phyloP scores from a whole-genome alignment of 1,140 invertebrate genomes.

The Heliconius himera region DNA sequence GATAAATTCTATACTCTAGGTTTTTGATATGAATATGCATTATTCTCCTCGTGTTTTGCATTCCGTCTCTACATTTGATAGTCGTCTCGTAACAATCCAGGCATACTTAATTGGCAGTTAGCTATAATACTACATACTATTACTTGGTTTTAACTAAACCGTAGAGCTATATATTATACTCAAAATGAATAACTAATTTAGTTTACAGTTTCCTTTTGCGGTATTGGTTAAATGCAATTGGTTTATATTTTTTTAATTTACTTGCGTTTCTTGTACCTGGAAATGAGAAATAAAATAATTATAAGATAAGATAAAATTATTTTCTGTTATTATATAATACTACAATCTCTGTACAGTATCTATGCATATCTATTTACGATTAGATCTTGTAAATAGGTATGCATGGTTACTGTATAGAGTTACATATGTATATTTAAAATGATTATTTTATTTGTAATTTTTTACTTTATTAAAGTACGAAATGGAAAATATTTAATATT shows the following conservation, averaged over 20 bases:
- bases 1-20: background rate
- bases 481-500: too few species aligned
- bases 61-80: conserved; percentile 5
- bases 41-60: background rate
- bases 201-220: background rate
- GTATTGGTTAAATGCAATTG: background rate
- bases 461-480: too few species aligned
- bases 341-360: too few species aligned
- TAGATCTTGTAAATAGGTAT: background rate
- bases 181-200: conserved; percentile 4
- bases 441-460: too few species aligned
- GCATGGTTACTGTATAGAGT: too few species aligned
- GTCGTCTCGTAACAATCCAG: background rate
- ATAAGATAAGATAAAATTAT: background rate
- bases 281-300: conserved; percentile 17
- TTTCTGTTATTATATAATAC: background rate
- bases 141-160: conserved; percentile 3
- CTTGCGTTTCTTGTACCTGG: conserved; percentile 31
- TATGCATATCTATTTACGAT: too few species aligned
- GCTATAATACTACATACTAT: background rate
- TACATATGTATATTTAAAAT: too few species aligned
- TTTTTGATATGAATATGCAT: background rate
- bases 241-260: background rate
- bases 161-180: background rate
- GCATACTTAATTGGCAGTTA: conserved; percentile 28